Percentiles rank a stretch among this genome's conserved stretches.
phyloP scores from a whole-genome alignment of 1,140 invertebrate genomes.

The Leptinotarsa undecemlineata region DNA sequence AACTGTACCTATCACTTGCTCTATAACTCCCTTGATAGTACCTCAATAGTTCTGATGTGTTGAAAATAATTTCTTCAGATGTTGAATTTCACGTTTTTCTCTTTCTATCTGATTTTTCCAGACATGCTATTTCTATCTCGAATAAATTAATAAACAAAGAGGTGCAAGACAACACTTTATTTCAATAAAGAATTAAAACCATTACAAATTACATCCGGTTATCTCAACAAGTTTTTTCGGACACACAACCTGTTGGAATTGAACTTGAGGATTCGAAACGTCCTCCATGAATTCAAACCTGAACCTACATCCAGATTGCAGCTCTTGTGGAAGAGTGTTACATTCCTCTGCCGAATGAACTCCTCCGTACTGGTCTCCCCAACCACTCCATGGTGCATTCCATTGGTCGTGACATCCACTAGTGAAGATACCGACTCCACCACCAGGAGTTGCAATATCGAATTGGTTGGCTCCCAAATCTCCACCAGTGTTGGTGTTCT shows the following conservation, averaged over 20 bases:
- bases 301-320: conserved; percentile 33
- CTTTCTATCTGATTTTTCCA: neutral
- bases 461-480: conserved; percentile 24
- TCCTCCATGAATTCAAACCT: conserved; percentile 34
- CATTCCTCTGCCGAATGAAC: conserved; percentile 27
- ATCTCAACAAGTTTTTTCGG: conserved; percentile 27
- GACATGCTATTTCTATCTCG: neutral
- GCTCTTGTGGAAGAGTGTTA: conserved; percentile 24
- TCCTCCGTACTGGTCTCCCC: conserved; percentile 35
- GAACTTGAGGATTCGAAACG: conserved; percentile 34
- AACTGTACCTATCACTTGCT: too few relatives aligned
- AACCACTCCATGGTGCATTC: conserved; percentile 31
- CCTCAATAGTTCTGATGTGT: too few relatives aligned
- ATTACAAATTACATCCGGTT: conserved; percentile 15
- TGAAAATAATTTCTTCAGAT: neutral
- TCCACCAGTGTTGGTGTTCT: conserved; percentile 12
- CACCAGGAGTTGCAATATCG: conserved; percentile 27
- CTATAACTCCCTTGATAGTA: too few relatives aligned
- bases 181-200: neutral
- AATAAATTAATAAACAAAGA: neutral
- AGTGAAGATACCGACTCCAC: conserved; percentile 34
- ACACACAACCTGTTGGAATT: conserved; percentile 36
- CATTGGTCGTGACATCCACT: conserved; percentile 33
- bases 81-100: neutral
- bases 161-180: neutral